A percentile compares a stretch with the other conserved stretches of the same genome.
These are phyloP conservation scores for Eulemur coronatus DNA, from an alignment of 2,797 vertebrate species.

Conservation along the genomic window DNA sequence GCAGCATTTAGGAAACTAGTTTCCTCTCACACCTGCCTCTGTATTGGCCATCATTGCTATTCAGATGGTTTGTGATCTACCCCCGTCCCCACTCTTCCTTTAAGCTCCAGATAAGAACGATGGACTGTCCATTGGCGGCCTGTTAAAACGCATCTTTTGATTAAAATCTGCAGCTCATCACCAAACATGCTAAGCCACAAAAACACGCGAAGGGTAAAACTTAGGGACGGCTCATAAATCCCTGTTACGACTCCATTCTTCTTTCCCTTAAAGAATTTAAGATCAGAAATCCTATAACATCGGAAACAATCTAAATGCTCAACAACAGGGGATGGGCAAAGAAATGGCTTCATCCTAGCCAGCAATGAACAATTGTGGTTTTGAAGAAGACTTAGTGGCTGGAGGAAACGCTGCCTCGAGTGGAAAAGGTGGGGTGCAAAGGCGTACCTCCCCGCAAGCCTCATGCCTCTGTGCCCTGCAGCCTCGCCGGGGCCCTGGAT, in stretches of 20 bases:
- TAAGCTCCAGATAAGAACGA: not conserved
- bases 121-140: not conserved
- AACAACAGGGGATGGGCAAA: not conserved
- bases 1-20: not conserved
- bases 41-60: accelerated
- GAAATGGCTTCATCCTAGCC: not conserved
- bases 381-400: not conserved
- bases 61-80: not conserved
- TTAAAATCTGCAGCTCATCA: not conserved
- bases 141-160: not conserved
- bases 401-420: accelerated
- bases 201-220: not conserved
- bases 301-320: not conserved
- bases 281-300: not conserved
- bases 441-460: accelerated
- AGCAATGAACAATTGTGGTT: not conserved
- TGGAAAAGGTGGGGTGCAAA: not conserved
- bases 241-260: not conserved
- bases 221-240: not conserved
- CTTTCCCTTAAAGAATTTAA: not conserved
- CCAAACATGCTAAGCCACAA: not conserved
- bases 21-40: accelerated
- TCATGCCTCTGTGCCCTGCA: accelerated
- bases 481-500: not conserved
- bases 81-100: not conserved